These are phyloP conservation scores for Ptychadena robeensis DNA, from an alignment of 2,797 vertebrate species.

Conservation along the genomic window DNA sequence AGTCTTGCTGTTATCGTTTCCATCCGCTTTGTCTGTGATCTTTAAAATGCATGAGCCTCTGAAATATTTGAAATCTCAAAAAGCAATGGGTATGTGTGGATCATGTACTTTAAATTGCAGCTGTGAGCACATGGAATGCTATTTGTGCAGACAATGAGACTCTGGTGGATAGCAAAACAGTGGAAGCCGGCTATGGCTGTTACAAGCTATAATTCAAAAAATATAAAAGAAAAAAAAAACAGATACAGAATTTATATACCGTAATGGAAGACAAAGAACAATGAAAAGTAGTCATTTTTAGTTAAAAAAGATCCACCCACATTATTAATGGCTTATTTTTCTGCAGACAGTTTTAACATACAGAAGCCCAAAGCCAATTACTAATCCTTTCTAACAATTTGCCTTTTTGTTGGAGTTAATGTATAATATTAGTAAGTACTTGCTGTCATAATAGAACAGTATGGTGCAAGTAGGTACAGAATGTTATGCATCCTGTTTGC, in stretches of 20 bases:
- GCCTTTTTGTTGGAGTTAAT: background rate
- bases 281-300: conserved; percentile 9
- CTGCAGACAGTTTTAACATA: background rate
- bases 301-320: conserved; percentile 6
- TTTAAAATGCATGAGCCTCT: conserved; percentile 33
- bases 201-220: conserved; percentile 22
- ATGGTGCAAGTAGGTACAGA: too few species aligned
- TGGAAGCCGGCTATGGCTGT: background rate
- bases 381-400: background rate
- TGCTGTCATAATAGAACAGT: background rate
- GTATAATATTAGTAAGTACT: background rate
- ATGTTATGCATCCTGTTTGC: too few species aligned
- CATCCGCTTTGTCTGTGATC: background rate
- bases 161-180: conserved; percentile 23
- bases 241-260: too few species aligned
- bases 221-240: conserved; percentile 10
- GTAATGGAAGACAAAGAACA: background rate
- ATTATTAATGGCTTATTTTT: conserved; percentile 27
- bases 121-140: conserved; percentile 4
- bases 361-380: background rate
- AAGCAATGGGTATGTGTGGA: conserved; percentile 11
- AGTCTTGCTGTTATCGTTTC: conserved; percentile 12
- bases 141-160: conserved; percentile 41
- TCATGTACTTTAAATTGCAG: background rate
- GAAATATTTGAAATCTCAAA: background rate